Evolutionary conservation across 2,113 vertebrate genomes (phyloP), one percentile per base, ranked within the genome.

Genomic region (Crotalus viridis): DNA sequence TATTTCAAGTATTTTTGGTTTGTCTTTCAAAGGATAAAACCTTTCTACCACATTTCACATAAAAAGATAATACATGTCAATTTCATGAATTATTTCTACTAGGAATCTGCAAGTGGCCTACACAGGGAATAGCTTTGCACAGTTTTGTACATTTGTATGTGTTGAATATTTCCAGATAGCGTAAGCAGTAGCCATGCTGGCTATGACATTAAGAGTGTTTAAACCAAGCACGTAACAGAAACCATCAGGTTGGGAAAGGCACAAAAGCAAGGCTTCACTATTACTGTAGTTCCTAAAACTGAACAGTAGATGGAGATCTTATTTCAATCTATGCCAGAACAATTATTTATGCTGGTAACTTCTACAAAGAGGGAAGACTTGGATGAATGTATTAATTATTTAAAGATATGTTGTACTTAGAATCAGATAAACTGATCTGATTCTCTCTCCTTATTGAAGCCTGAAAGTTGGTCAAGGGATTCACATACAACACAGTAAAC

Each of bases 291-390:
- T 26, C n/a, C 28, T 92, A 13, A 7, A 22, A 28, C 4, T 59
- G 56, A 6, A 10, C 54, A 15, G 90, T 55, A 87, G 46, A 17
- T 22, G 22, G 61, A 52, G 28, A 54, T 55, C 64, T 0, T 0
- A 61, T 33, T 0, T 0, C 0, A 0, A 2, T 10, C 19, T 8
- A 22, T 74, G 0, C 28, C 4, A 13, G 24, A 54, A 26, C 9
- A 39, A 24, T n/a, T 43, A 55, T 26, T 46, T 43, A 54, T 7
- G 4, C 13, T 43, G 43, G 13, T 46, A 24, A 90, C 46, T 43
- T n/a, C 61, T 51, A 54, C 51, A 74, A 54, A 56, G 13, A 56
- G 4, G 24, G 9, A 69, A 28, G 28, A n/a, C 1, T 48, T 15
- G 85, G 51, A 54, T n/a, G 48, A 5, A 54, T 88, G 28, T 28